Evolutionary conservation across 1,140 invertebrate species (phyloP).

Genomic region (Drosophila sulfurigaster): DNA sequence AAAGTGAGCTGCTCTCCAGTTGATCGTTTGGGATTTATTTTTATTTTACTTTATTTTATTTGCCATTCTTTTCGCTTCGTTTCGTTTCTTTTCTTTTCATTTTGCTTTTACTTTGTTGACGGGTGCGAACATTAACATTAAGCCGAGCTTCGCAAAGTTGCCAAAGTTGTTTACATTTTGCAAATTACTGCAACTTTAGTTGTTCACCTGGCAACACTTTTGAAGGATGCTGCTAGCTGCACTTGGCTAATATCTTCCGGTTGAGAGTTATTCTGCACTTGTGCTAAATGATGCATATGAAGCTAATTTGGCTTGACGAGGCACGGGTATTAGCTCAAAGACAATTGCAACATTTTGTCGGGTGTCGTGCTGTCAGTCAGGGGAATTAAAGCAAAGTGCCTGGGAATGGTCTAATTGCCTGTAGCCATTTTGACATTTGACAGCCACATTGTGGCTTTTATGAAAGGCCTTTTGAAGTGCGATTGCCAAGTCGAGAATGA

Average conservation of each 20-base stretch:
- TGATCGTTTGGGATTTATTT: slow-evolving; percentile 45
- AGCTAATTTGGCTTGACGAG: slow-evolving; percentile 4
- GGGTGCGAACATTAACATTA: slow-evolving; percentile 56
- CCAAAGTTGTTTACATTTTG: slow-evolving; percentile 32
- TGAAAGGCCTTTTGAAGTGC: slow-evolving; percentile 4
- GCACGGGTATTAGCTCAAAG: background rate
- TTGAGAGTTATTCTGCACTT: background rate
- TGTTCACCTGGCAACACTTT: slow-evolving; percentile 5
- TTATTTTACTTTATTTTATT: slow-evolving; percentile 21
- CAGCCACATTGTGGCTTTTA: slow-evolving; percentile 8
- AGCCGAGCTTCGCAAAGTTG: slow-evolving; percentile 49
- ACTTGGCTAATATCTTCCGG: background rate
- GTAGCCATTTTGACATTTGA: slow-evolving; percentile 45
- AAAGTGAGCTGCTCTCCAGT: slow-evolving; percentile 47
- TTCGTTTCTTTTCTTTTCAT: background rate
- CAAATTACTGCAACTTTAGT: slow-evolving; percentile 9
- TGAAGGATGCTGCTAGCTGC: background rate
- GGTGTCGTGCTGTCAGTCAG: slow-evolving; percentile 10
- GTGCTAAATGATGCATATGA: slow-evolving; percentile 6
- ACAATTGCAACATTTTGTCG: slow-evolving; percentile 6
- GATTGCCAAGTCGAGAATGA: background rate
- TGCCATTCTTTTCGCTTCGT: background rate
- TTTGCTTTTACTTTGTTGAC: slow-evolving; percentile 4
- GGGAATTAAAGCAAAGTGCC: slow-evolving; percentile 52
- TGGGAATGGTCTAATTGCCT: slow-evolving; percentile 45